Evolutionary conservation across 2,113 vertebrate species (phyloP), one percentile per base, ranked within the genome.

Genomic region (Diphyllodes magnificus): DNA sequence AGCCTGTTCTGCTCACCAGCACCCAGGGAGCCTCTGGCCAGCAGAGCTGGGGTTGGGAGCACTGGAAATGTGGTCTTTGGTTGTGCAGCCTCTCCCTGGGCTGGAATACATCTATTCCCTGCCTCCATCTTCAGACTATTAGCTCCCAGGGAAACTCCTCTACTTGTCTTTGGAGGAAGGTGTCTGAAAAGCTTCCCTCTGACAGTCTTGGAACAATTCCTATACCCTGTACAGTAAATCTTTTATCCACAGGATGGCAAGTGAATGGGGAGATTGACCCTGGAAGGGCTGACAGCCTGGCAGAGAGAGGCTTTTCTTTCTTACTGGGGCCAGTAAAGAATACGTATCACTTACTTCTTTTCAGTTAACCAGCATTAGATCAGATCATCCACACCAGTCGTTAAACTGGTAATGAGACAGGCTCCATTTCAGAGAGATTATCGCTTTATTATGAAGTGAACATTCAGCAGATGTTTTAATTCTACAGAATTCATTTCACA

Each of bases 401-500:
- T 97, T 91, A 92, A 87, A 76, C 85, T 81, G 77, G 76, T 93
- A 97, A 93, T 94, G 92, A 96, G 88, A 92, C 89, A 93, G 79
- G 82, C 68, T 86, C 71, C 56, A 84, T 96, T 97, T 95, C 90
- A 84, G 88, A 77, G 60, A 88, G 91, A 92, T 96, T 95, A 93
- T 92, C 44, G 5, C 77, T 96, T 94, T 94, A 96, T 93, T 96
- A 94, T 75, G 92, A 88, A 90, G 60, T 6, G 50, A 95, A 47
- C 85, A 86, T 92, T 90, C 16, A 0, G 70, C 93, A 96, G 94
- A 95, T 96, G 85, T 94, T 95, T 97, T 97, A 88, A 96, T 97
- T 97, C 93, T 92, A 69, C 50, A 86, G 88, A 96, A 95, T 91
- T 96, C 92, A 96, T 96, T 96, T 96, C 87, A 90, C 84, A 91